These are phyloP conservation scores for Ia io DNA, from an alignment of 2,113 vertebrate species.

Conservation along the genomic window DNA sequence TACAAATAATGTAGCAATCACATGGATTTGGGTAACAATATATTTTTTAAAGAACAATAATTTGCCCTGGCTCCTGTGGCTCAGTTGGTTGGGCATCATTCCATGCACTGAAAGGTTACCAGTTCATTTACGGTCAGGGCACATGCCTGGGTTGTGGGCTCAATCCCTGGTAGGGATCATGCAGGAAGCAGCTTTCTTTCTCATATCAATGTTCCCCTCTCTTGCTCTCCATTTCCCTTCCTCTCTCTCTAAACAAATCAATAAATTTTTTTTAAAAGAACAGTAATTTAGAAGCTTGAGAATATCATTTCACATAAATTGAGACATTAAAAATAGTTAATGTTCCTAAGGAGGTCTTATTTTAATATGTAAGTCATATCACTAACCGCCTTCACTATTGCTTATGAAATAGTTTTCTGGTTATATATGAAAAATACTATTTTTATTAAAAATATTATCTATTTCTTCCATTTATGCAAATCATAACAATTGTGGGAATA, in stretches of 20 bases:
- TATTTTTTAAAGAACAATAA: not conserved
- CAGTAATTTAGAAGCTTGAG: not conserved
- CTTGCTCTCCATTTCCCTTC: not conserved
- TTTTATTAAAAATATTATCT: not conserved
- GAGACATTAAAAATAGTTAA: not conserved
- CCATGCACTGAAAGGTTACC: not conserved
- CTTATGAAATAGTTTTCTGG: not conserved
- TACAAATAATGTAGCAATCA: not conserved
- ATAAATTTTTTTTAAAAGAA: not conserved
- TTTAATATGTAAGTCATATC: not conserved
- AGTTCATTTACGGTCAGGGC: not conserved
- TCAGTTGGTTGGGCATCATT: not conserved
- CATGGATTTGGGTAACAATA: not conserved
- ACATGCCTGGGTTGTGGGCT: not conserved
- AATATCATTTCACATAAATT: conserved; percentile 20
- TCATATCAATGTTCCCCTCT: too few species aligned
- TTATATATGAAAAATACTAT: not conserved
- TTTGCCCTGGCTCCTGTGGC: not conserved
- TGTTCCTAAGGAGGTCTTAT: not conserved
- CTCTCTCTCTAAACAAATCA: not conserved
- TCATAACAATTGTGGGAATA: conserved; percentile 17
- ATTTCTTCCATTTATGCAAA: not conserved
- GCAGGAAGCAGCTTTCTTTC: not conserved
- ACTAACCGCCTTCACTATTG: not conserved
- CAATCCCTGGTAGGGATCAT: not conserved